Conservation (phyloP, 1,140 invertebrate species). For the Euura lappo region DNA sequence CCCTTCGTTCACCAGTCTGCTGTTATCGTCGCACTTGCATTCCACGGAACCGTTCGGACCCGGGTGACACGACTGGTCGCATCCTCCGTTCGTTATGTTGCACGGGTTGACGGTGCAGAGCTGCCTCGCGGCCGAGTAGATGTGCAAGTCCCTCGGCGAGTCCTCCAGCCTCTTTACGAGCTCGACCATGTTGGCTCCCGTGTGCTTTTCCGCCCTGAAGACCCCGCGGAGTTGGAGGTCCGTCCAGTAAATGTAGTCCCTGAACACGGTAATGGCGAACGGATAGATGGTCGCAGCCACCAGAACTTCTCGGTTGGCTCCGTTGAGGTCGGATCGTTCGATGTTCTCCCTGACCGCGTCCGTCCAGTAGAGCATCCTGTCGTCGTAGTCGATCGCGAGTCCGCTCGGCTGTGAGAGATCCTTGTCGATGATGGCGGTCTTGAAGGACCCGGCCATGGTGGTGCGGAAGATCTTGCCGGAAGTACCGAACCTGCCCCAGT, state of each 20-base stretch:
- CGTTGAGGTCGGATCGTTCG: slow-evolving; percentile 90
- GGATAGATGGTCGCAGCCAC: slow-evolving; percentile 94
- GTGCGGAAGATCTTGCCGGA: slow-evolving; percentile 93
- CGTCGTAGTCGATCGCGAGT: slow-evolving; percentile 95
- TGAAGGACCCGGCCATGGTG: slow-evolving; percentile 95
- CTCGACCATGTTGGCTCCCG: slow-evolving; percentile 92
- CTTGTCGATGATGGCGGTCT: slow-evolving; percentile 86
- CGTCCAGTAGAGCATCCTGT: slow-evolving; percentile 96
- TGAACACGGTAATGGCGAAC: slow-evolving; percentile 91
- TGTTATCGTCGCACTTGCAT: slow-evolving; percentile 85
- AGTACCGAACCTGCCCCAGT: slow-evolving; percentile 92
- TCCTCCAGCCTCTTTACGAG: slow-evolving; percentile 92
- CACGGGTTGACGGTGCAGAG: slow-evolving; percentile 87
- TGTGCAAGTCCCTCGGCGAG: slow-evolving; percentile 88
- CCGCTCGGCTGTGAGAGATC: slow-evolving; percentile 96
- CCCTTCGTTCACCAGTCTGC: slow-evolving; percentile 90
- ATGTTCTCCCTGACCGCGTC: slow-evolving; percentile 98
- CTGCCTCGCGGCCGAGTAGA: slow-evolving; percentile 83
- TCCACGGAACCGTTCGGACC: slow-evolving; percentile 82
- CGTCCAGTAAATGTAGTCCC: slow-evolving; percentile 97
- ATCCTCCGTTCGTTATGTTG: slow-evolving; percentile 92
- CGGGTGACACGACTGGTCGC: slow-evolving; percentile 93
- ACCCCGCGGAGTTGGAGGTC: slow-evolving; percentile 94
- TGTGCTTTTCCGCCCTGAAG: slow-evolving; percentile 96
- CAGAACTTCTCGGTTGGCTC: slow-evolving; percentile 76